Evolutionary conservation across 2,888 invertebrate species (phyloP), one percentile per base, ranked within the genome.

Genomic region (Ctenicera cuprea): DNA sequence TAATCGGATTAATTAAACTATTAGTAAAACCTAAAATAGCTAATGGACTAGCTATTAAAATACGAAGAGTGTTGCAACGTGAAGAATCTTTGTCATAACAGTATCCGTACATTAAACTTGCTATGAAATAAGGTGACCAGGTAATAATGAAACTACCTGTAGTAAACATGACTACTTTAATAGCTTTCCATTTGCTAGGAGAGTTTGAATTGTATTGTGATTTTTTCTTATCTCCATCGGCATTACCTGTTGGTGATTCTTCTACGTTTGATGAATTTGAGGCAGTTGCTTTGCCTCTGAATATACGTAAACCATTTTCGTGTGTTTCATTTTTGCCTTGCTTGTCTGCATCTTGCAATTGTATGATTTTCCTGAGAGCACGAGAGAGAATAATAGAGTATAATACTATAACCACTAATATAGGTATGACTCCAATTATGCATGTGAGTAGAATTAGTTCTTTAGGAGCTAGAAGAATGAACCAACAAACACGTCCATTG

Each of bases 51-150:
- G 89, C 89, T 0, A 92, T 87, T 41, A 91, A 85, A 18, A 88
- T 83, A 14, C 88, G 86, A 33, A 91, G 82, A 7, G 87, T 82
- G 54, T 89, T 85, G 82, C 92, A 91, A 71, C 85, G 86, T 2
- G 37, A 16, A 0, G 73, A 63, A 20, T 71, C 77, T 76, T 89
- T 87, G 1, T 88, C 86, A 78, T 89, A 88, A 76, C 90, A 91
- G 65, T 89, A 87, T 0, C 89, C 89, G 80, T 88, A 91, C 73
- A 90, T 85, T 62, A 89, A 87, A 2, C 90, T 89, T 2, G 88
- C 86, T n/a, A 91, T 83, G 78, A 92, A 92, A 80, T 90, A 92
- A 0, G 92, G 92, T 38, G 89, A 85, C 92, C 92, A 92, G 0
- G 92, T 91, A 5, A 90, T 80, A 75, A 92, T 84, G 79, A 92